Evolutionary conservation across 1,140 invertebrate species (phyloP).

Genomic region (Bradysia coprophila): DNA sequence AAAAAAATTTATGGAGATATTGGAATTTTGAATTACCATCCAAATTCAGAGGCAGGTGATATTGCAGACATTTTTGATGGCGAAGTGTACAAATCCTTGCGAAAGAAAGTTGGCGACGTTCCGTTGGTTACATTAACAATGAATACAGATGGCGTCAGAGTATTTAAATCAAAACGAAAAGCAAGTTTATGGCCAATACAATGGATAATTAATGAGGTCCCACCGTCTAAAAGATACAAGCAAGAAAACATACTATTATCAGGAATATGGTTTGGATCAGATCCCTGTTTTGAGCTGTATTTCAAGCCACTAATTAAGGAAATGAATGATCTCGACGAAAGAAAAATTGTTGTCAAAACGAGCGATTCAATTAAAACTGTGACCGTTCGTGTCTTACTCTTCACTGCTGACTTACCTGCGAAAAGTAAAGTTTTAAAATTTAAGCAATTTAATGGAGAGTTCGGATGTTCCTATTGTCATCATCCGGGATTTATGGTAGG

Average conservation of each 20-base stretch:
- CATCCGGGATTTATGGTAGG: not conserved
- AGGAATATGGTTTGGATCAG: not conserved
- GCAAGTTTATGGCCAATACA: not conserved
- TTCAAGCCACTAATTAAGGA: not conserved
- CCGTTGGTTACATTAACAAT: not conserved
- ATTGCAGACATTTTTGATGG: not conserved
- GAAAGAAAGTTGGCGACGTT: not conserved
- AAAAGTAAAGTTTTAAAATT: not conserved
- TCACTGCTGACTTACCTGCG: not conserved
- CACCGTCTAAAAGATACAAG: not conserved
- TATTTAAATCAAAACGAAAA: not conserved
- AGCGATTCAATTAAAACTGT: not conserved
- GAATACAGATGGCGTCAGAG: not conserved
- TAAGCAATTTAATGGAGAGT: not conserved
- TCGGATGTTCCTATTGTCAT: not conserved
- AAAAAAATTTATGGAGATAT: not conserved
- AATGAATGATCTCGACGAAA: not conserved
- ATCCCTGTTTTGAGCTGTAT: not conserved
- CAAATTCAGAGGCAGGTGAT: not conserved
- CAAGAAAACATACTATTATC: not conserved
- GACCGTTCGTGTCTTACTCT: not conserved
- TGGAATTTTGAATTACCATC: no score
- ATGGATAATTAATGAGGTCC: not conserved
- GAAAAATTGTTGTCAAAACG: not conserved
- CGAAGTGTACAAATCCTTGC: not conserved